phyloP scores from a whole-genome alignment of 1,140 invertebrate species.

The Phocides pigmalion region DNA sequence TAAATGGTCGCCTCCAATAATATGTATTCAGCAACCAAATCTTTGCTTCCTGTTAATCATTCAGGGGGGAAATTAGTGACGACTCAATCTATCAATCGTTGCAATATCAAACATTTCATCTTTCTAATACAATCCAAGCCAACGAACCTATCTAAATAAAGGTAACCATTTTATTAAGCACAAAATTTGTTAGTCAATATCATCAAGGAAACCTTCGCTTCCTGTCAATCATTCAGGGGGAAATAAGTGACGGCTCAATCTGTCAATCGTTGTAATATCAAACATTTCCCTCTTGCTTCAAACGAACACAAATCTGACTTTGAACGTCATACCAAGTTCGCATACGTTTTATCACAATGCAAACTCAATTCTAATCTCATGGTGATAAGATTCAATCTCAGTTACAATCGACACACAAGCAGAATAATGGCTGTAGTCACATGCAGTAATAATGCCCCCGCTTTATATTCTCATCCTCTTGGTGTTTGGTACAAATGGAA shows the following conservation, averaged over 20 bases:
- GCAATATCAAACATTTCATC: conserved; percentile 18
- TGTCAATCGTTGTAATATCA: conserved; percentile 15
- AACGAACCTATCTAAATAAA: no score
- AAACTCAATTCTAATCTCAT: neutral
- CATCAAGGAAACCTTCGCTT: no score
- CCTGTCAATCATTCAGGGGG: no score
- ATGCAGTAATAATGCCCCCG: conserved; percentile 19
- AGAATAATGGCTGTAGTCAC: conserved; percentile 4
- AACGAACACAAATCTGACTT: conserved; percentile 6
- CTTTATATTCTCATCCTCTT: conserved; percentile 24
- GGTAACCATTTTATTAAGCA: no score
- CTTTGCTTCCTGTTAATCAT: no score
- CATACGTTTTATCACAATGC: neutral
- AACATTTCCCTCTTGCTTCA: conserved; percentile 16
- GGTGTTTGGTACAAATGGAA: conserved; percentile 12
- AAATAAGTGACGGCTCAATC: conserved; percentile 11
- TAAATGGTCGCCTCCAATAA: no score
- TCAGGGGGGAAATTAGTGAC: neutral
- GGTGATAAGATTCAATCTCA: conserved; percentile 14
- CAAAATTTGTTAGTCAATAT: no score
- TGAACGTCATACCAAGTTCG: conserved; percentile 10
- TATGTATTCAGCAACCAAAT: no score
- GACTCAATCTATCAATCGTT: conserved; percentile 15
- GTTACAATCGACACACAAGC: neutral
- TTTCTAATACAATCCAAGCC: no score